phyloP scores from a whole-genome alignment of 2,888 invertebrate species.

The Caenorhabditis sulstoni region DNA sequence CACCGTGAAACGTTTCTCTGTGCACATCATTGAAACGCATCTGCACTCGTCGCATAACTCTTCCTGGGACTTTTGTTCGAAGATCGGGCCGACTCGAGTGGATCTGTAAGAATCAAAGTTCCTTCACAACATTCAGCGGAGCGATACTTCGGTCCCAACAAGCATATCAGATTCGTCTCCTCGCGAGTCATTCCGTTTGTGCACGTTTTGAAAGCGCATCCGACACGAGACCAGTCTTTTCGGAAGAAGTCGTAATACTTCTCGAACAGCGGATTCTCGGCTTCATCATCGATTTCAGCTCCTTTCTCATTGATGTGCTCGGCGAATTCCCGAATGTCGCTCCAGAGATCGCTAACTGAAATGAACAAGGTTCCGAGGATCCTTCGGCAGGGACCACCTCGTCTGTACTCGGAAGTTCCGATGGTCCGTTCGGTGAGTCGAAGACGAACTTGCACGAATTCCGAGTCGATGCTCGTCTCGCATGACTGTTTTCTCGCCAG shows the following conservation, averaged over 20 bases:
- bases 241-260: slow-evolving; percentile 17
- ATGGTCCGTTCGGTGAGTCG: too few species aligned
- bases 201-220: slow-evolving; percentile 22
- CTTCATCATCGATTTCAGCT: background rate
- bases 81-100: background rate
- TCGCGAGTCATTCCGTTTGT: slow-evolving; percentile 18
- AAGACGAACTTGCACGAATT: too few species aligned
- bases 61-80: background rate
- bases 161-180: slow-evolving; percentile 20
- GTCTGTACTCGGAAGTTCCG: too few species aligned
- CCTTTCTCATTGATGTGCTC: slow-evolving; percentile 20
- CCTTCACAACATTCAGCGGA: too few species aligned
- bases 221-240: slow-evolving; percentile 21
- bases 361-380: background rate
- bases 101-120: too few species aligned
- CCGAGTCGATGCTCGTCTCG: too few species aligned
- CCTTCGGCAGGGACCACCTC: too few species aligned
- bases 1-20: background rate
- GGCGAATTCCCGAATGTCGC: background rate
- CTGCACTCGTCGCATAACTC: background rate
- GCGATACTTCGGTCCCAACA: slow-evolving; percentile 29
- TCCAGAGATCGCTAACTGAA: slow-evolving; percentile 3
- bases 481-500: background rate
- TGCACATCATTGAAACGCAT: background rate
- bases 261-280: background rate